Evolutionary conservation across 1,140 invertebrate species (phyloP).

Genomic region (Solenopsis invicta): DNA sequence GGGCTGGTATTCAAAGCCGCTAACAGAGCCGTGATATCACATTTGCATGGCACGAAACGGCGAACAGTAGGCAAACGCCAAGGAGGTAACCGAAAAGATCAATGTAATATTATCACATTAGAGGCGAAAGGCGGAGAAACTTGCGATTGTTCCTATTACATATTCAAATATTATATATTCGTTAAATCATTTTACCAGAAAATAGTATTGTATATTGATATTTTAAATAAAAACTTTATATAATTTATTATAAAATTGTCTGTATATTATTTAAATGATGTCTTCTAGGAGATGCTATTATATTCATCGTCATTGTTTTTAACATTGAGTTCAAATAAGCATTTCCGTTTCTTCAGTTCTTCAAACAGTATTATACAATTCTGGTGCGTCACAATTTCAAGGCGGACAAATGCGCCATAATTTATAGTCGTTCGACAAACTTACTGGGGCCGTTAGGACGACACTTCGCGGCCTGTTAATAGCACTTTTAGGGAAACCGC

Average conservation of each 20-base stretch:
- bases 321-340: neutral
- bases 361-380: neutral
- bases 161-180: neutral
- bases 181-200: neutral
- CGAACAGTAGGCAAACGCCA: constrained; percentile 19
- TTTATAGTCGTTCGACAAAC: constrained; percentile 51
- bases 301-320: neutral
- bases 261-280: neutral
- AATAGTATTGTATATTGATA: neutral
- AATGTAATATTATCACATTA: neutral
- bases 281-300: neutral
- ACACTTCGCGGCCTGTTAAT: constrained; percentile 59
- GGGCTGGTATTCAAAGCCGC: constrained; percentile 45
- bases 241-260: neutral
- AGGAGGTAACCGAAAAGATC: constrained; percentile 50
- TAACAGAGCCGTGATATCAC: constrained; percentile 56
- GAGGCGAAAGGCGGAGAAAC: neutral
- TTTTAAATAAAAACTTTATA: neutral
- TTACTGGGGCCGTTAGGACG: constrained; percentile 32
- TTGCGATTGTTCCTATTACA: neutral
- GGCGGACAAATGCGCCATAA: constrained; percentile 35
- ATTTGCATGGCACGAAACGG: constrained; percentile 56
- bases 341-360: too few species aligned
- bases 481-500: constrained; percentile 56
- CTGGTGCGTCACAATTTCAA: neutral